Base-by-base conservation (phyloP, 1,140 invertebrate genomes). In the Hestina assimilis region DNA sequence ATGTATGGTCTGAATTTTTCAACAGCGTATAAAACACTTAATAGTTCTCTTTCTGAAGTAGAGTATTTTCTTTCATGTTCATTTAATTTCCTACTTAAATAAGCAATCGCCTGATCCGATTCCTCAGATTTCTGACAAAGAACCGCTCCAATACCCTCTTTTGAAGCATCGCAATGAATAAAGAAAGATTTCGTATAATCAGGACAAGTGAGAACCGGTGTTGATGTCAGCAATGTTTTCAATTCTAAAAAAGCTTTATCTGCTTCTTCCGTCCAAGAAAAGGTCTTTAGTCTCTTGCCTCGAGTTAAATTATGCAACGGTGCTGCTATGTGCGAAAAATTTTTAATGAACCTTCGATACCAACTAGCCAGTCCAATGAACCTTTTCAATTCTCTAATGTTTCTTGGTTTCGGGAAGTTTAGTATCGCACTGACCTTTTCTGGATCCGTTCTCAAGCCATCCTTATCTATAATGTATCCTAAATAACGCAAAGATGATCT, bases 1-100 rank as follows among this genome's bases (percentile, higher is more conserved):
- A 90, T 33, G 64, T 89, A 91, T 4, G 72, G 63, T 15, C 73
- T 38, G 56, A 89, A 90, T 35, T 89, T 70, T 52, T 88, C 69
- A 1, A 90, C 66, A 5, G 79, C 85, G 51, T 67, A 68, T 0
- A 90, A 42, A 7, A 90, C 64, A 6, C 83, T 85, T 20, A 90
- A 60, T 14, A 75, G 71, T 75, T 90, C 89, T 47, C 74, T 53
- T 65, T 91, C 86, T 0, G 80, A 79, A 9, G 72, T 74, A 0
- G 57, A 59, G 41, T 87, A 90, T 11, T 79, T 78, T 7, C 46
- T 54, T 71, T 91, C 89, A 0, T 65, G 52, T 4, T 56, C 50
- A 19, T 47, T 72, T 9, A 91, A 46, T 29, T 67, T 72, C 11
- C 73, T 51, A 40, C 87, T 87, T 3, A 75, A 61, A 58, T 79